A percentile compares a stretch with the other conserved stretches of the same genome.
Conservation (phyloP, 2,888 invertebrate genomes). For the Steromphala cineraria region DNA sequence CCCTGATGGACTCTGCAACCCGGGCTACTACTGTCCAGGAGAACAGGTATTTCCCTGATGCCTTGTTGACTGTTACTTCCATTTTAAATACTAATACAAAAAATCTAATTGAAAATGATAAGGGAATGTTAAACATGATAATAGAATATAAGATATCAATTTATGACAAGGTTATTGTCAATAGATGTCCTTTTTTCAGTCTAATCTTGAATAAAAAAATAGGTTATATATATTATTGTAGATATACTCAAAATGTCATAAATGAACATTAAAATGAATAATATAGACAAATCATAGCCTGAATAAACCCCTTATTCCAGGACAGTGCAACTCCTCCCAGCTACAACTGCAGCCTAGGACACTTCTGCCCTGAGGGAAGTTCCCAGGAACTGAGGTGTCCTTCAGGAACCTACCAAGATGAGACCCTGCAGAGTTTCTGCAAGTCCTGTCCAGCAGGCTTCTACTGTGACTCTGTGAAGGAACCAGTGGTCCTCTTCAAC, state of each 20-base stretch:
- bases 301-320: constrained; percentile 15
- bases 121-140: no score
- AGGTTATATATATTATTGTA: no score
- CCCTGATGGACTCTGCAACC: constrained; percentile 63
- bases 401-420: constrained; percentile 68
- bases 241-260: no score
- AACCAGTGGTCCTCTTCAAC: constrained; percentile 69
- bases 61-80: no score
- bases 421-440: constrained; percentile 60
- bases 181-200: no score
- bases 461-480: constrained; percentile 66
- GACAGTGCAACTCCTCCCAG: constrained; percentile 51
- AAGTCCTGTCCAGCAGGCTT: constrained; percentile 70
- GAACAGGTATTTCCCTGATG: constrained; percentile 45
- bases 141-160: no score
- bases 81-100: no score
- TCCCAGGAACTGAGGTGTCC: constrained; percentile 46
- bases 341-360: constrained; percentile 69
- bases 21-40: constrained; percentile 71
- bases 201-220: no score
- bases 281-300: no score
- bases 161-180: no score
- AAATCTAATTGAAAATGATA: no score
- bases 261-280: no score
- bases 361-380: constrained; percentile 67